phyloP scores from a whole-genome alignment of 2,113 vertebrate genomes.

The Stegostoma tigrinum region DNA sequence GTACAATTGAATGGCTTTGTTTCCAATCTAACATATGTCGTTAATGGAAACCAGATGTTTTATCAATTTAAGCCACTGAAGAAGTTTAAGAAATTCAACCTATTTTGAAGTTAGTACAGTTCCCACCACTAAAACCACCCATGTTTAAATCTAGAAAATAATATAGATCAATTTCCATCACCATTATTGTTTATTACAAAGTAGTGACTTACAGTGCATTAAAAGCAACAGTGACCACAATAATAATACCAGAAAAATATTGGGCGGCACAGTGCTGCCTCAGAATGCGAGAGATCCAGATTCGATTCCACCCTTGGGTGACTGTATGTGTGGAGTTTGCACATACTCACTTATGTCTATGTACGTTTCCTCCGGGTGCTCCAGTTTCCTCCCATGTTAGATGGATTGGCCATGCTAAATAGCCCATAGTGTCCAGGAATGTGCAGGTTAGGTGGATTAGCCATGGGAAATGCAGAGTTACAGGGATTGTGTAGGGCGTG shows the following conservation, averaged over 20 bases:
- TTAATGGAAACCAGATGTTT: slow-evolving; percentile 31
- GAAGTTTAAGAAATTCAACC: slow-evolving; percentile 30
- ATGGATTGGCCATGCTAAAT: too few relatives aligned
- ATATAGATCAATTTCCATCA: neutral
- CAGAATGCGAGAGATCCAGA: too few relatives aligned
- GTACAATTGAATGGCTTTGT: slow-evolving; percentile 37
- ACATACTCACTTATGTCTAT: too few relatives aligned
- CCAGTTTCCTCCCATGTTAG: too few relatives aligned
- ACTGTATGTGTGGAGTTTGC: too few relatives aligned
- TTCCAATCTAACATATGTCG: slow-evolving; percentile 28
- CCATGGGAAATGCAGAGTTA: too few relatives aligned
- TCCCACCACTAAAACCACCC: neutral
- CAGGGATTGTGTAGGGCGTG: too few relatives aligned
- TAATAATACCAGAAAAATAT: neutral
- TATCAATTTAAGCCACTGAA: slow-evolving; percentile 34
- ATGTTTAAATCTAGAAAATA: neutral
- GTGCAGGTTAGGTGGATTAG: too few relatives aligned
- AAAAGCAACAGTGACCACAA: neutral
- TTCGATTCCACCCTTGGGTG: too few relatives aligned
- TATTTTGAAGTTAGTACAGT: neutral
- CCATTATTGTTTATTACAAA: neutral
- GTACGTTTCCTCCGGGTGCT: too few relatives aligned
- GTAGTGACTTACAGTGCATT: neutral
- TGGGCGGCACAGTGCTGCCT: too few relatives aligned
- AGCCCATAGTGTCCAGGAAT: too few relatives aligned